Evolutionary conservation across 2,888 invertebrate genomes (phyloP).

Genomic region (Macrosoma leucophasiata): DNA sequence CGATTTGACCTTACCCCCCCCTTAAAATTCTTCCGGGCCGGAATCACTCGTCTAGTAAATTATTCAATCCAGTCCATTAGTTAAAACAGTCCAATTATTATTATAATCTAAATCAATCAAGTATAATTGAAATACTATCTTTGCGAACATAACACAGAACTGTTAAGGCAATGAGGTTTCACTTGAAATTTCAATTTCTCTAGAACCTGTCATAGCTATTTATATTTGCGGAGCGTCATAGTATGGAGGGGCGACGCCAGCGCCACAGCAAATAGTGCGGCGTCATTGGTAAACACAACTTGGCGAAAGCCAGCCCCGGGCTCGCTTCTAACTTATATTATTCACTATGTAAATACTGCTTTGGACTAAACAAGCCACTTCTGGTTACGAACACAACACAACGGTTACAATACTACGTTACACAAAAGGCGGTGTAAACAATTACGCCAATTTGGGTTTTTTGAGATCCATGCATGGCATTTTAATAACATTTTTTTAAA

Average conservation of each 20-base stretch:
- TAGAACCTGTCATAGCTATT: slow-evolving; percentile 38
- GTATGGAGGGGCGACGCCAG: slow-evolving; percentile 24
- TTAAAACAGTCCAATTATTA: too few species aligned
- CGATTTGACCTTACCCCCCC: too few species aligned
- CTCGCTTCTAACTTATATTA: slow-evolving; percentile 45
- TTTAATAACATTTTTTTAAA: too few species aligned
- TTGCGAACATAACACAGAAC: slow-evolving; percentile 29
- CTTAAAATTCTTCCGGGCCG: too few species aligned
- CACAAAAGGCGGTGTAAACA: slow-evolving; percentile 23
- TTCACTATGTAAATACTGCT: slow-evolving; percentile 45
- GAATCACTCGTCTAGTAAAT: too few species aligned
- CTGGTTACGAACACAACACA: too few species aligned
- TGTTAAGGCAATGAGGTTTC: slow-evolving; percentile 33
- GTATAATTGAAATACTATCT: background rate
- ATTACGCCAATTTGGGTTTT: slow-evolving; percentile 16
- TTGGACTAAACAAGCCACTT: slow-evolving; percentile 46
- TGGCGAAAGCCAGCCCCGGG: slow-evolving; percentile 43
- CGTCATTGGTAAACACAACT: slow-evolving; percentile 47
- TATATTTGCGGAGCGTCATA: slow-evolving; percentile 21
- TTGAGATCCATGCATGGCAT: too few species aligned
- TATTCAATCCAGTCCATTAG: too few species aligned
- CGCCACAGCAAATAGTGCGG: slow-evolving; percentile 38
- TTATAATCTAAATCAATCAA: background rate
- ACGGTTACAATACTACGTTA: slow-evolving; percentile 29
- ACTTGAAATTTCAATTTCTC: slow-evolving; percentile 49